Evolutionary conservation across 2,888 invertebrate species (phyloP).

Genomic region (Drosophila nigritarsus): DNA sequence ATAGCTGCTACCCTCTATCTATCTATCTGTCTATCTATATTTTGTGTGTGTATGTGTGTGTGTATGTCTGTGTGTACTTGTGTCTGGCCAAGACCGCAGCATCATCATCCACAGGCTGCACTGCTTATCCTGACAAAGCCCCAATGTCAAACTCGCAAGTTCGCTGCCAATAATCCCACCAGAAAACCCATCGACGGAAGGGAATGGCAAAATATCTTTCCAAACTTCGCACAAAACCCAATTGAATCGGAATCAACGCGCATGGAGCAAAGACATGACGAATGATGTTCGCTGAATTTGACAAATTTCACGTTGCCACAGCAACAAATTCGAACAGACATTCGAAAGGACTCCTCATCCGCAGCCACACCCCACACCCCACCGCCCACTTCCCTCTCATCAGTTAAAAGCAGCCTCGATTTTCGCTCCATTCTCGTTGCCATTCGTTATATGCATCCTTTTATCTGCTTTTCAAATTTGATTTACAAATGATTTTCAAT

Average conservation of each 20-base stretch:
- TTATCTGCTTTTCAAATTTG: constrained; percentile 62
- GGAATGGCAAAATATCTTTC: constrained; percentile 12
- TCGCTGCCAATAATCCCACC: constrained; percentile 57
- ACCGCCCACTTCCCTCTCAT: not conserved
- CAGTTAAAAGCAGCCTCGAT: constrained; percentile 15
- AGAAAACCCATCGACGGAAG: not conserved
- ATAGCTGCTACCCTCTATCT: not conserved
- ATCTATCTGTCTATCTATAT: constrained; percentile 5
- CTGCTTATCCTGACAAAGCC: constrained; percentile 45
- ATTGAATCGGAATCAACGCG: constrained; percentile 53
- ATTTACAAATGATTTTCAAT: constrained; percentile 73
- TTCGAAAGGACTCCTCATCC: not conserved
- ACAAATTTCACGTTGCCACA: constrained; percentile 55
- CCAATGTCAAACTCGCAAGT: constrained; percentile 43
- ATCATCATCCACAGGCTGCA: constrained; percentile 27
- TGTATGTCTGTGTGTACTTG: not conserved
- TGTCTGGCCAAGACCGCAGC: constrained; percentile 28
- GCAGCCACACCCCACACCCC: not conserved
- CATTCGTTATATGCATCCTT: constrained; percentile 52
- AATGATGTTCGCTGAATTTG: constrained; percentile 70
- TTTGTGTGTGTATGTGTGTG: too few species aligned
- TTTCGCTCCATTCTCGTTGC: constrained; percentile 14
- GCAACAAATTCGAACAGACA: constrained; percentile 43
- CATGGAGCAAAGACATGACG: constrained; percentile 55
- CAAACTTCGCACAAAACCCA: constrained; percentile 19